Evolutionary conservation across 2,888 invertebrate species (phyloP).

Genomic region (Caradrina clavipalpis): DNA sequence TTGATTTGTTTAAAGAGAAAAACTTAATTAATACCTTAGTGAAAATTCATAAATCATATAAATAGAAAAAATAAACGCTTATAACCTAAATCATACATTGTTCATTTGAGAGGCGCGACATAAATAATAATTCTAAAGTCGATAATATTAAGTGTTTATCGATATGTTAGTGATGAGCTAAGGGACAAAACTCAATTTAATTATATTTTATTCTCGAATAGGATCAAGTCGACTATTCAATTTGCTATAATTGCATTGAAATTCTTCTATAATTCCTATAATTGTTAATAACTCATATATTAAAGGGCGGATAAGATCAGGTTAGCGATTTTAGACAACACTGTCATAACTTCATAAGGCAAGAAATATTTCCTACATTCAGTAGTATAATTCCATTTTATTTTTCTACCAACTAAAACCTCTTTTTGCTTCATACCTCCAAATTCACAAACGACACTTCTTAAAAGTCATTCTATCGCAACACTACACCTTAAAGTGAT

Average conservation of each 20-base stretch:
- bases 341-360: constrained; percentile 12
- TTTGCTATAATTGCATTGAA: constrained; percentile 14
- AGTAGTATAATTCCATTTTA: not conserved
- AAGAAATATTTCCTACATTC: constrained; percentile 10
- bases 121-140: constrained; percentile 18
- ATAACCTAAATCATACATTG: constrained; percentile 41
- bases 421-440: not conserved
- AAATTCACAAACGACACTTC: not conserved
- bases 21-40: not conserved
- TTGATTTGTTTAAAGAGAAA: not conserved
- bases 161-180: constrained; percentile 18
- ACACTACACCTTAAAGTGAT: too few species aligned
- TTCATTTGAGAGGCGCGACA: constrained; percentile 29
- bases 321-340: not conserved
- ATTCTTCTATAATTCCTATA: not conserved
- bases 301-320: constrained; percentile 2
- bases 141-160: constrained; percentile 26
- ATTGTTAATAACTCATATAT: not conserved
- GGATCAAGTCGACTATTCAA: not conserved
- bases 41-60: not conserved
- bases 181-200: not conserved
- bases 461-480: not conserved
- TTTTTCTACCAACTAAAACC: not conserved
- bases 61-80: constrained; percentile 34
- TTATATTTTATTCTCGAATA: not conserved